Evolutionary conservation across 2,797 vertebrate genomes (phyloP).

Genomic region (Sebastes steindachneri): DNA sequence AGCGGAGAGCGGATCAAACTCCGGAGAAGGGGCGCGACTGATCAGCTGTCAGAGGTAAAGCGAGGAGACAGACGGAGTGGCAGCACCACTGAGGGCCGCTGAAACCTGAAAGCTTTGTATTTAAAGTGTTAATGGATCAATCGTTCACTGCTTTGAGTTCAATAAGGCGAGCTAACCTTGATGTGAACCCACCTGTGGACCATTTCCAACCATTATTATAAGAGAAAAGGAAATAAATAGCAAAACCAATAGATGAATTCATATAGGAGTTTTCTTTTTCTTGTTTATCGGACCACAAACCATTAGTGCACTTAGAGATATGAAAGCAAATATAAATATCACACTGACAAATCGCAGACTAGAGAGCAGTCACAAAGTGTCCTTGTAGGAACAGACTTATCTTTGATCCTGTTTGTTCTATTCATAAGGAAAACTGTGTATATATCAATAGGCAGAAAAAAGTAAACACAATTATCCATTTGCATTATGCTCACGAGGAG

Average conservation of each 20-base stretch:
- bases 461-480: slow-evolving; percentile 76
- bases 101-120: slow-evolving; percentile 17
- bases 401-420: slow-evolving; percentile 73
- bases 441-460: slow-evolving; percentile 69
- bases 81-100: not conserved
- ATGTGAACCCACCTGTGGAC: slow-evolving; percentile 52
- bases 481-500: slow-evolving; percentile 67
- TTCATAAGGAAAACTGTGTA: slow-evolving; percentile 64
- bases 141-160: slow-evolving; percentile 12
- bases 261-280: not conserved
- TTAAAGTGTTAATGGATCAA: slow-evolving; percentile 14
- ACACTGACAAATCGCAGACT: slow-evolving; percentile 73
- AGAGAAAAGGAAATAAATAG: not conserved
- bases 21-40: slow-evolving; percentile 62
- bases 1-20: slow-evolving; percentile 61
- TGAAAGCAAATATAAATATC: slow-evolving; percentile 75
- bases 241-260: not conserved
- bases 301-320: slow-evolving; percentile 39
- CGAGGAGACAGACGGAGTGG: slow-evolving; percentile 16
- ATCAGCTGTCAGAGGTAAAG: slow-evolving; percentile 74
- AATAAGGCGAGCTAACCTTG: slow-evolving; percentile 4
- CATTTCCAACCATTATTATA: slow-evolving; percentile 2
- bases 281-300: slow-evolving; percentile 42
- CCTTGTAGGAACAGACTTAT: slow-evolving; percentile 65
- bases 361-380: slow-evolving; percentile 64